Conservation (phyloP, 2,888 invertebrate species). For the Drosophila setosimentum region DNA sequence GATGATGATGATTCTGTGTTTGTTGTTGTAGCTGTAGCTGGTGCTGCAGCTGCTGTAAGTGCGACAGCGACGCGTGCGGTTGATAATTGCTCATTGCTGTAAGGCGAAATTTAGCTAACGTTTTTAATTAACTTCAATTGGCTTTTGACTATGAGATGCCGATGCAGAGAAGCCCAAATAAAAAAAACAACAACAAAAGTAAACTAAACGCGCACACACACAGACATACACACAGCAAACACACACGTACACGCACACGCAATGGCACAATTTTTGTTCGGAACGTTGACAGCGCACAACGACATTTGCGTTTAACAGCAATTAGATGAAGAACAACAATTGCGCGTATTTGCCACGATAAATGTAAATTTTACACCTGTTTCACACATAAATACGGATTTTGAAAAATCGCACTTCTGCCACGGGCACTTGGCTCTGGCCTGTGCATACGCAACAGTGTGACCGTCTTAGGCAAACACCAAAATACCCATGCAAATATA, state of each 20-base stretch:
- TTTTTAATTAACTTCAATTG: conserved; percentile 76
- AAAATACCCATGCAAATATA: background rate
- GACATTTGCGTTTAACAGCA: conserved; percentile 56
- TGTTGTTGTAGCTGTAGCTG: conserved; percentile 47
- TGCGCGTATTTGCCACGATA: conserved; percentile 21
- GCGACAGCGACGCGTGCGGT: conserved; percentile 67
- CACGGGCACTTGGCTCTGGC: conserved; percentile 43
- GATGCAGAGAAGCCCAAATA: conserved; percentile 40
- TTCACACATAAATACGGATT: conserved; percentile 57
- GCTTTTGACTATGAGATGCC: conserved; percentile 44
- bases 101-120: conserved; percentile 55
- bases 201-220: conserved; percentile 65
- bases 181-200: conserved; percentile 51
- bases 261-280: conserved; percentile 65
- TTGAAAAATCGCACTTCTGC: conserved; percentile 49
- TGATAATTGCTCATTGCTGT: conserved; percentile 74
- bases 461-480: conserved; percentile 13
- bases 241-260: conserved; percentile 50
- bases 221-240: conserved; percentile 29
- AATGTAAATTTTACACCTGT: conserved; percentile 56
- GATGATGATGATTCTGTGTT: conserved; percentile 37
- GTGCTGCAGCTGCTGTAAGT: conserved; percentile 64
- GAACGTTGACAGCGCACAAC: conserved; percentile 44
- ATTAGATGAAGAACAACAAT: conserved; percentile 45
- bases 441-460: conserved; percentile 45